phyloP scores from a whole-genome alignment of 2,113 vertebrate genomes.

The Hydrochoerus hydrochaeris region DNA sequence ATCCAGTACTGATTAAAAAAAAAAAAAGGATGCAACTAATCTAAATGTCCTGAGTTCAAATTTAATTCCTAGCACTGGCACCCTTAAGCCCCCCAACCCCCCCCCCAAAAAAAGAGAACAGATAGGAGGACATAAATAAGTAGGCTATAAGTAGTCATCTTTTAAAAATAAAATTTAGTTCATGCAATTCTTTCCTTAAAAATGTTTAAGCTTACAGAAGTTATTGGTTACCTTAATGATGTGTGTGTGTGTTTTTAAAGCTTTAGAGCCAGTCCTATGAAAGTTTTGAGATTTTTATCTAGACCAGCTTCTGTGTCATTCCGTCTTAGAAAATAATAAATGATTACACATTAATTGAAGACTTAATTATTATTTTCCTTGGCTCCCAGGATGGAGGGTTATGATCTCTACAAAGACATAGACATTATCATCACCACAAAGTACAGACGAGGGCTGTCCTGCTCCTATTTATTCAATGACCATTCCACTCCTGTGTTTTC shows the following conservation, averaged over 20 bases:
- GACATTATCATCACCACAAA: neutral
- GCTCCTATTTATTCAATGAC: neutral
- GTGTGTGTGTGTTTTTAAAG: neutral
- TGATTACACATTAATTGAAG: constrained; percentile 37
- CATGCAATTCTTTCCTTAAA: neutral
- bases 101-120: neutral
- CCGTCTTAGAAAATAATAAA: constrained; percentile 53
- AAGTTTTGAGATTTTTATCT: constrained; percentile 45
- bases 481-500: constrained; percentile 44
- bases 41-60: neutral
- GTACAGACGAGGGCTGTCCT: neutral
- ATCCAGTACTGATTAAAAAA: no score
- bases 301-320: neutral
- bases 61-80: neutral
- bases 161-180: constrained; percentile 32
- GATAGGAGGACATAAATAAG: neutral
- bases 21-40: neutral
- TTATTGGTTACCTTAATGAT: neutral
- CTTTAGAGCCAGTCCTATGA: neutral
- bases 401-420: neutral
- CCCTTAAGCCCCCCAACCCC: neutral
- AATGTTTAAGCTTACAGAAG: neutral
- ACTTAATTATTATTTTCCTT: constrained; percentile 61
- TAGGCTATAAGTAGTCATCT: neutral
- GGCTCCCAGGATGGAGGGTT: neutral